Base-by-base conservation (phyloP, 1,140 invertebrate species). In the Chrysoperla carnea region DNA sequence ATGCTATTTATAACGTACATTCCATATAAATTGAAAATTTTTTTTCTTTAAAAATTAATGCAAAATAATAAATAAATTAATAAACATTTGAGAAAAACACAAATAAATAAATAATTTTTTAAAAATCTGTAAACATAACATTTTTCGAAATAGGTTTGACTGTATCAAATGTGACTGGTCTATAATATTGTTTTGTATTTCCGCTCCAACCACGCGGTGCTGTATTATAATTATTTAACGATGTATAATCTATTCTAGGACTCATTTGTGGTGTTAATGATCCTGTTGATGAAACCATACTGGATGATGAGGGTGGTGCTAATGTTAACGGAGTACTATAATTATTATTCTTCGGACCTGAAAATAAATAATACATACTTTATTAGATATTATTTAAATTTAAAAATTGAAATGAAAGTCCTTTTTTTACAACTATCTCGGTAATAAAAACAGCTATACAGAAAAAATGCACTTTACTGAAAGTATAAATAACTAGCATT, bases 171-270 rank as follows among this genome's bases (percentile, higher is more conserved):
- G 74, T 71, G 15, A 83, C 68, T 1, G 80, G 79, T 45, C 72
- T 65, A 59, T 83, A 83, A 45, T 72, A 71, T 11, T 70, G 64
- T 43, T 69, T 65, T 37, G 67, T 66, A 33, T 33, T 33, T 46
- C 75, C 67, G 12, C 75, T 67, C 84, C 84, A 87, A 6, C 81
- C 81, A 41, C 81, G 69, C n/a, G 83, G 78, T 23, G 79, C 78
- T 1, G 79, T 83, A 48, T 86, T 87, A 57, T 83, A 86, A 49
- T 82, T 84, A 31, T 69, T 67, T 13, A 55, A 40, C 31, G 43
- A 45, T 37, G 43, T 43, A 36, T 51, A 48, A 43, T 54, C 46
- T 35, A 55, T 37, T 40, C 48, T 44, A 37, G 49, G 51, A 11
- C 44, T 47, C 28, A 47, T 40, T 37, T 45, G 8, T 27, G 50